Evolutionary conservation across 2,888 invertebrate species (phyloP), one percentile per base, ranked within the genome.

Genomic region (Rhorus exstirpatorius): DNA sequence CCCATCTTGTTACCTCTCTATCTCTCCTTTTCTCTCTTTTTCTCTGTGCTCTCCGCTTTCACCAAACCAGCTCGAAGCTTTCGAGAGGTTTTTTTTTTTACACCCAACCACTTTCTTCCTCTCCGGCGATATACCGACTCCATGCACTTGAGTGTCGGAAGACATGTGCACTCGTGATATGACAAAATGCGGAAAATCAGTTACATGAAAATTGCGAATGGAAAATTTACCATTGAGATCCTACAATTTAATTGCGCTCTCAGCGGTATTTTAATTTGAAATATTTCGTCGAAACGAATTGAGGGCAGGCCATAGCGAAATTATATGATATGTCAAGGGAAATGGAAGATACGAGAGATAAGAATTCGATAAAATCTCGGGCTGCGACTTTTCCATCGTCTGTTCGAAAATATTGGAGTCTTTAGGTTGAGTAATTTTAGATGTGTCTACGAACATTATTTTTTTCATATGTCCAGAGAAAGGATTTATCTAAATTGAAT

Each of bases 1-100:
- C 63, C 53, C 53, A 53, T 74, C 77, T 80, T 71, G 60, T 75
- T 81, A 65, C 44, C 60, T 81, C 75, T 46, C 74, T 49, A 17
- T 31, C 51, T 6, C 3, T 31, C 2, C 24, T 41, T 24, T 24
- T 44, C 26, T 58, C 38, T 21, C 21, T 24, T 38, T n/a, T n/a
- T n/a, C n/a, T 4, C 46, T 46, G 24, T 58, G 35, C 19, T 10
- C 58, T 49, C 17, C 14, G 6, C 10, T 17, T 58, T 53, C 14
- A 10, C n/a, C 49, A 10, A 51, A 51, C 26, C 61, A 44, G 31
- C 61, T 72, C 71, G 58, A 55, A 68, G 14, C 63, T 63, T 31
- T 55, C 44, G 38, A 46, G 68, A 68, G 19, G 24, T 6, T 67
- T 44, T 61, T 49, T 21, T 58, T 63, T 46, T 35, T 58, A 17